Evolutionary conservation across 2,113 vertebrate genomes (phyloP).

Genomic region (Eolophus roseicapilla): DNA sequence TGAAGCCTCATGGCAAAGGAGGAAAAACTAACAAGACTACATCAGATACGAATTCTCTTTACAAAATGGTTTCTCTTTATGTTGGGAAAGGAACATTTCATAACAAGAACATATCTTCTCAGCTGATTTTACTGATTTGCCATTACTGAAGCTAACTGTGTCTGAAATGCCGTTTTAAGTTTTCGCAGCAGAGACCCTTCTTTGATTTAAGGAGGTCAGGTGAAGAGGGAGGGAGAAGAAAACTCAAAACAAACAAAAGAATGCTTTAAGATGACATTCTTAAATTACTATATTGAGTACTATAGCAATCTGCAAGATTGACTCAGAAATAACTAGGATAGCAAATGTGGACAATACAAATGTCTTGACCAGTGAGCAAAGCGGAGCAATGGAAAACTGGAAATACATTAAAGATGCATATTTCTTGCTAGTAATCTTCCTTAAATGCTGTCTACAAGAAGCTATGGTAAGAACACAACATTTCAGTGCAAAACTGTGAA

Average conservation of each 20-base stretch:
- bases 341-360: background rate
- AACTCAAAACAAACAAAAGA: background rate
- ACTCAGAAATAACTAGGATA: background rate
- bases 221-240: background rate
- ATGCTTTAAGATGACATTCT: background rate
- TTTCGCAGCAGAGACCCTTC: background rate
- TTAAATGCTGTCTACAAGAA: background rate
- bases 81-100: background rate
- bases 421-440: background rate
- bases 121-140: background rate
- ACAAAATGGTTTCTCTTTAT: background rate
- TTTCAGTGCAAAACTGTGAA: background rate
- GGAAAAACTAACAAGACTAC: background rate
- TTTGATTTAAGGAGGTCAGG: background rate
- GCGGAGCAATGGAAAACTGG: background rate
- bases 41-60: background rate
- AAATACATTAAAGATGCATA: background rate
- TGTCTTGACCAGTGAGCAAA: background rate
- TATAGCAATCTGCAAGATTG: background rate
- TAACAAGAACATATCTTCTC: background rate
- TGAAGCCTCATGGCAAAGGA: background rate
- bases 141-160: background rate
- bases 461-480: background rate
- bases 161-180: background rate
- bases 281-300: background rate